Conservation (phyloP, 2,888 invertebrate species). For the Limulus polyphemus region DNA sequence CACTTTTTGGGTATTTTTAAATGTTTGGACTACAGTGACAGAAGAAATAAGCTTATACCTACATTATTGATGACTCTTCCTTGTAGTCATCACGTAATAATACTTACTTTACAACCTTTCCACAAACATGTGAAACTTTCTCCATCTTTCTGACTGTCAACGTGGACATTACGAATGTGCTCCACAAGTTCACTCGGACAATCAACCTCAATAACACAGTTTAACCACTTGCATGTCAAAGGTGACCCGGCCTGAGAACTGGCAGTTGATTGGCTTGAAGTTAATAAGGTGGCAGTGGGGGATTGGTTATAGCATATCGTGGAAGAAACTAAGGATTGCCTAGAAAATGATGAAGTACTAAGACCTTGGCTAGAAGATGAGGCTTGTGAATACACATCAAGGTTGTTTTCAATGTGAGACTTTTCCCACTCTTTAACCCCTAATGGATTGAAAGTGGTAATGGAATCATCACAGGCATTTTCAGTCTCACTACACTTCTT, state of each 20-base stretch:
- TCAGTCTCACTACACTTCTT: background rate
- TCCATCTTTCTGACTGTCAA: conserved; percentile 50
- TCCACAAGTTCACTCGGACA: conserved; percentile 25
- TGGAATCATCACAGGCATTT: background rate
- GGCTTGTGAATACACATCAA: too few relatives aligned
- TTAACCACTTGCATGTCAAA: conserved; percentile 33
- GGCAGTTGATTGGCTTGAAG: background rate
- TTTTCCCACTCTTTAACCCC: too few relatives aligned
- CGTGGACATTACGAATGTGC: conserved; percentile 33
- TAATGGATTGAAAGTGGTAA: background rate
- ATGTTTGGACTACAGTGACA: too few relatives aligned
- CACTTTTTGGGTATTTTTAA: too few relatives aligned
- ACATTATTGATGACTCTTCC: too few relatives aligned
- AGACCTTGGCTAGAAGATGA: too few relatives aligned
- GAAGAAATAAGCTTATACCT: too few relatives aligned
- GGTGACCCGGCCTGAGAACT: background rate
- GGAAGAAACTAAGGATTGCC: background rate
- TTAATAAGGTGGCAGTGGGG: too few relatives aligned
- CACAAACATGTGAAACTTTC: conserved; percentile 83
- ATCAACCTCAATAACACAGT: conserved; percentile 31
- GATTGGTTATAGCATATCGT: background rate
- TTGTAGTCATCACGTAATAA: too few relatives aligned
- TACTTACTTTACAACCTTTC: conserved; percentile 63
- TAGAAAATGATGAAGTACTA: background rate
- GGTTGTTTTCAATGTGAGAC: too few relatives aligned